Evolutionary conservation across 2,113 vertebrate genomes (phyloP).

Genomic region (Brachypodius melanocephalos): DNA sequence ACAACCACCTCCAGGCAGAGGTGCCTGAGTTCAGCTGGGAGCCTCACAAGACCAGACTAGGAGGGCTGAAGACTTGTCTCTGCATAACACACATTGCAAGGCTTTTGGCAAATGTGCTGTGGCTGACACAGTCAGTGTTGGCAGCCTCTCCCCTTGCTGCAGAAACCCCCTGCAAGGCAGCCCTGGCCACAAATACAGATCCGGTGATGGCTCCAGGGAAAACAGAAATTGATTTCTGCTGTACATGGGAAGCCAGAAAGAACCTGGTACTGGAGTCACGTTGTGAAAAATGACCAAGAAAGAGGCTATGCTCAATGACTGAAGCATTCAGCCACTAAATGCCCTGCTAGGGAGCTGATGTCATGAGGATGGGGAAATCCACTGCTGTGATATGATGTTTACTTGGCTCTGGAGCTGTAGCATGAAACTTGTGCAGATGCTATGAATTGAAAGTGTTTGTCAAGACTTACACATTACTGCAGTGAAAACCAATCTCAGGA

Average conservation of each 20-base stretch:
- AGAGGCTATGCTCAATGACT: accelerated
- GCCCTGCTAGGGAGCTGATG: neutral
- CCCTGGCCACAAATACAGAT: neutral
- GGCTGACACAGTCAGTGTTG: neutral
- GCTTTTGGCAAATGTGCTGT: neutral
- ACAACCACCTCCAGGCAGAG: neutral
- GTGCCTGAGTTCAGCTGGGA: neutral
- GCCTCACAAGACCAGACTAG: neutral
- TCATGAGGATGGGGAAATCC: neutral
- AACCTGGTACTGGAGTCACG: neutral
- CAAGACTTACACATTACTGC: neutral
- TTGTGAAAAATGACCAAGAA: neutral
- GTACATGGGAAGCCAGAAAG: neutral
- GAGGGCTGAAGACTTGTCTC: neutral
- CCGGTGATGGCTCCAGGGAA: neutral
- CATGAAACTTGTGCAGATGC: neutral
- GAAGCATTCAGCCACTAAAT: neutral
- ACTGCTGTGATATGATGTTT: neutral
- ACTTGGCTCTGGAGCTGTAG: neutral
- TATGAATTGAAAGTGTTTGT: neutral
- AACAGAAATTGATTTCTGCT: neutral
- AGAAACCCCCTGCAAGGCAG: neutral
- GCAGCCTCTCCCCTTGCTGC: neutral
- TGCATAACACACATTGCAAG: neutral
- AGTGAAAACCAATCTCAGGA: neutral